Conservation (phyloP, 2,888 invertebrate genomes). For the Malthinus flaveolus region DNA sequence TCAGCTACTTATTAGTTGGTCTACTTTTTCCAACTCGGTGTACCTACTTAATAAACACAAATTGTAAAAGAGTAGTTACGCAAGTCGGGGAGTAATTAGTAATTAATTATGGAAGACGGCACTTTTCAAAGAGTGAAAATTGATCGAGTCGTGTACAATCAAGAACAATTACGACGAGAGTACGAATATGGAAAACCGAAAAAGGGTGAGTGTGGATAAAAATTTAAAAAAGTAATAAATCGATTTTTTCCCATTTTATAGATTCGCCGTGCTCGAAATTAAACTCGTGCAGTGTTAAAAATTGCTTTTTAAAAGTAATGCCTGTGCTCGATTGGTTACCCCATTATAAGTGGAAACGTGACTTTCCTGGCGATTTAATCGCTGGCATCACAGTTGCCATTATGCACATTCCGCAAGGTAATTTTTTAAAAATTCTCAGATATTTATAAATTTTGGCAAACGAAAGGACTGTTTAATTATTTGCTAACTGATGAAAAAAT, state of each 20-base stretch:
- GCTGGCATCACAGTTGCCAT: constrained; percentile 84
- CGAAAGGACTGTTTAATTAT: not conserved
- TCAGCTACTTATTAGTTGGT: no score
- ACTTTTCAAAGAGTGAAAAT: constrained; percentile 43
- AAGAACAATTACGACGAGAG: constrained; percentile 54
- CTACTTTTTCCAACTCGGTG: no score
- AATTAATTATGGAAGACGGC: constrained; percentile 11
- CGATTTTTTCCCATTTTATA: constrained; percentile 1
- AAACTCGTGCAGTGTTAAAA: constrained; percentile 31
- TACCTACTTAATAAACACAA: no score
- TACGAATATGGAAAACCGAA: constrained; percentile 56
- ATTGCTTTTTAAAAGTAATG: constrained; percentile 43
- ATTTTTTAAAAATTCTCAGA: constrained; percentile 25
- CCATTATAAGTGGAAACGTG: constrained; percentile 62
- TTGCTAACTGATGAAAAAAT: no score
- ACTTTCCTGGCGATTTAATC: constrained; percentile 71
- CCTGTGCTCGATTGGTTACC: constrained; percentile 68
- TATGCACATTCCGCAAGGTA: constrained; percentile 84
- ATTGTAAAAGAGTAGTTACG: no score
- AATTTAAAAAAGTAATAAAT: not conserved
- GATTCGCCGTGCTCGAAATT: constrained; percentile 9
- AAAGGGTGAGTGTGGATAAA: constrained; percentile 51
- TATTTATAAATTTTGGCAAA: not conserved
- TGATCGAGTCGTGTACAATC: constrained; percentile 57
- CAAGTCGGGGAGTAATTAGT: not conserved